phyloP scores from a whole-genome alignment of 1,140 invertebrate species.

The Asbolus verrucosus region DNA sequence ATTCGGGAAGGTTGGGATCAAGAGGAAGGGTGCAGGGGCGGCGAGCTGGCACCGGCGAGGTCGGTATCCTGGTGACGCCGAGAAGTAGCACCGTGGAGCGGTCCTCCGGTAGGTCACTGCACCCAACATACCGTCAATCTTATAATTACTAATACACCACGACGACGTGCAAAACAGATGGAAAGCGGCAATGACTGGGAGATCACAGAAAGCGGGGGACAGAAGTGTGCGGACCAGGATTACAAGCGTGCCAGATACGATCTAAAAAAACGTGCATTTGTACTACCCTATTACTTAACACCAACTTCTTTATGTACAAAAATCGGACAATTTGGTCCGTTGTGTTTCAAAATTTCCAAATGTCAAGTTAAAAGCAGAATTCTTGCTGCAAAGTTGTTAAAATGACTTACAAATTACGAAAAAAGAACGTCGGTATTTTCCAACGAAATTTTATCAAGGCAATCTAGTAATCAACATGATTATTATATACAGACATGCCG shows the following conservation, averaged over 20 bases:
- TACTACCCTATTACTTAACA: no score
- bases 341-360: no score
- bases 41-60: constrained; percentile 58
- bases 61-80: constrained; percentile 62
- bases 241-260: background rate
- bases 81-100: constrained; percentile 61
- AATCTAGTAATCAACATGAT: no score
- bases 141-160: background rate
- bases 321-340: no score
- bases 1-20: constrained; percentile 6
- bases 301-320: no score
- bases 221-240: background rate
- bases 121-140: constrained; percentile 46
- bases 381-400: no score
- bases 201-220: background rate
- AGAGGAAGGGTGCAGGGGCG: constrained; percentile 61
- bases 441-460: no score
- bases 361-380: no score
- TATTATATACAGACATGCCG: no score
- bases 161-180: constrained; percentile 36
- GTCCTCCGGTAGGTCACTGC: constrained; percentile 63
- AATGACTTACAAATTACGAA: no score
- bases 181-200: constrained; percentile 14
- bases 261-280: constrained; percentile 6
- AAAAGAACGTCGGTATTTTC: no score